phyloP scores from a whole-genome alignment of 2,888 invertebrate genomes.

The Cacoxenus indagator region DNA sequence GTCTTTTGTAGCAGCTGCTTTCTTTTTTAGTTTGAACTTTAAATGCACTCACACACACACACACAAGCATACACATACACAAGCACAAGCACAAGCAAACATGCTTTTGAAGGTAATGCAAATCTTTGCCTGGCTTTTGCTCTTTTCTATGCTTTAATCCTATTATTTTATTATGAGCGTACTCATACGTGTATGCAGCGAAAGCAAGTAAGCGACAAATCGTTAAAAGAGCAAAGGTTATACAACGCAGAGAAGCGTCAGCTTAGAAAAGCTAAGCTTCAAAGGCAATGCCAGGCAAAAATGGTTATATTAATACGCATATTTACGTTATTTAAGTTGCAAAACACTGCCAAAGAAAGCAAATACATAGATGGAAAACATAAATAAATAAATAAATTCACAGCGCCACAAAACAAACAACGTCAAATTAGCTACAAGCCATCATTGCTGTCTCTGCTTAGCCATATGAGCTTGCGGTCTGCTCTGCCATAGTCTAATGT shows the following conservation, averaged over 20 bases:
- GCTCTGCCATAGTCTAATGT: conserved; percentile 4
- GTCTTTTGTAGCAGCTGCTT: not conserved
- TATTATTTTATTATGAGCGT: conserved; percentile 56
- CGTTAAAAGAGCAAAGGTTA: not conserved
- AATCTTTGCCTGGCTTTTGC: conserved; percentile 34
- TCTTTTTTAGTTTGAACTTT: not conserved
- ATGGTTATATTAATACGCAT: not conserved
- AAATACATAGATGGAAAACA: not conserved
- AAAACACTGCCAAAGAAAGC: not conserved
- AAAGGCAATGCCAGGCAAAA: not conserved
- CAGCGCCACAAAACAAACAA: not conserved
- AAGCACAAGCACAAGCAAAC: conserved; percentile 11
- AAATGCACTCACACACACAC: conserved; percentile 26
- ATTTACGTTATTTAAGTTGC: not conserved
- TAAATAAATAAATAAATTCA: not conserved
- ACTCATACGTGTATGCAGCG: conserved; percentile 11
- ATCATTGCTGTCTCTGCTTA: not conserved
- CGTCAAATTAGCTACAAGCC: conserved; percentile 13
- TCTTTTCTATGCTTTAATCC: conserved; percentile 49
- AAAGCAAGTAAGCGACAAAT: not conserved
- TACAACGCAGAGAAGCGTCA: not conserved
- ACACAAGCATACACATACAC: not conserved
- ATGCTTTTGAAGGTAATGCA: conserved; percentile 32
- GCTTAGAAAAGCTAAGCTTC: not conserved
- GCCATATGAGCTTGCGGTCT: not conserved